Conservation (phyloP, 2,888 invertebrate species). For the Sericinus montela region DNA sequence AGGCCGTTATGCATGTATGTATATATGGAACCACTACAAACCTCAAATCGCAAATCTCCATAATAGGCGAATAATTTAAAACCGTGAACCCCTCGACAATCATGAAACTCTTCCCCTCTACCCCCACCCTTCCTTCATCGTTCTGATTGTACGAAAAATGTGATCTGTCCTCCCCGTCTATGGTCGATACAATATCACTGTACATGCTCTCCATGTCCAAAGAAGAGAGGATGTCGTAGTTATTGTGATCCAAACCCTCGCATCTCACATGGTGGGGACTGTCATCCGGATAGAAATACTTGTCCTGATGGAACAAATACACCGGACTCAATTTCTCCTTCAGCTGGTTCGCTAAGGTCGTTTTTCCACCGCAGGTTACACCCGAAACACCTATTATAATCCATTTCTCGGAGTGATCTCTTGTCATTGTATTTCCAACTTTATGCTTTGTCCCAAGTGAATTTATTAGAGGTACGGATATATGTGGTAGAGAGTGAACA, state of each 20-base stretch:
- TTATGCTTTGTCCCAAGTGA: not conserved
- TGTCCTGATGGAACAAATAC: constrained; percentile 84
- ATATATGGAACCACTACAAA: constrained; percentile 25
- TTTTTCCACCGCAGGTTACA: constrained; percentile 92
- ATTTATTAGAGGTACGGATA: constrained; percentile 32
- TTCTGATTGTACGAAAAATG: constrained; percentile 23
- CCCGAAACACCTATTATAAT: constrained; percentile 84
- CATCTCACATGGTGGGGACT: constrained; percentile 82
- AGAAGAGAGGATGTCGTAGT: constrained; percentile 86
- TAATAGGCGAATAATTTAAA: constrained; percentile 83
- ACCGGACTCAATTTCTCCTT: constrained; percentile 60
- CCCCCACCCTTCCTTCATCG: constrained; percentile 20
- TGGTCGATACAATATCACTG: constrained; percentile 71
- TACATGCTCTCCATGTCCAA: constrained; percentile 87
- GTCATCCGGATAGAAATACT: constrained; percentile 84
- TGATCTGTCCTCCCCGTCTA: constrained; percentile 36
- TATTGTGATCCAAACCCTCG: constrained; percentile 83
- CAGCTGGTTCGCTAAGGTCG: constrained; percentile 82
- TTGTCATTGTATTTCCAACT: constrained; percentile 13
- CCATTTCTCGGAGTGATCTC: constrained; percentile 33
- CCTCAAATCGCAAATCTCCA: constrained; percentile 83
- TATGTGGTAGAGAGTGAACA: constrained; percentile 81
- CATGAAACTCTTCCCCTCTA: constrained; percentile 69
- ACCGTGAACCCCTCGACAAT: constrained; percentile 89
- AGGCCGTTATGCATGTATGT: too few relatives aligned